Percentiles rank a stretch among this genome's conserved stretches.
Conservation (phyloP, 1,140 invertebrate species). For the Heliconius melpomene region DNA sequence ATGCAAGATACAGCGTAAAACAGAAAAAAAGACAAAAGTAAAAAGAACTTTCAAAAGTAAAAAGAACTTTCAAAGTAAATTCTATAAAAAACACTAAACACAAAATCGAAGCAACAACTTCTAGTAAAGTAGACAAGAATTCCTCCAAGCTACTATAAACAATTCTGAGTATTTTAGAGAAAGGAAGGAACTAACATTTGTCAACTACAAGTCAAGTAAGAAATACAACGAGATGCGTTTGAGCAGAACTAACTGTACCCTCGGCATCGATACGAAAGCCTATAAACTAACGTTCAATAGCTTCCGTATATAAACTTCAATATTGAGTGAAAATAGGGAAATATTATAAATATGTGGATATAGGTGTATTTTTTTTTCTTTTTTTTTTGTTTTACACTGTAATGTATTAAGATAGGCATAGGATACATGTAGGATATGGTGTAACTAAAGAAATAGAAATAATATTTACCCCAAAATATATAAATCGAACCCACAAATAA, state of each 20-base stretch:
- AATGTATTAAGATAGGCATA: no score
- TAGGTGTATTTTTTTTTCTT: no score
- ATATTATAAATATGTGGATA: not conserved
- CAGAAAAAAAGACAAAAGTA: not conserved
- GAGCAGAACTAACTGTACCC: conserved; percentile 13
- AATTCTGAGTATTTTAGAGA: not conserved
- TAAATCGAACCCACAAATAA: no score
- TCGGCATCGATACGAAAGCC: not conserved
- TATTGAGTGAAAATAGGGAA: not conserved
- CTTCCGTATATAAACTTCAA: not conserved
- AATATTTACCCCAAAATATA: no score
- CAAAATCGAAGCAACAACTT: not conserved
- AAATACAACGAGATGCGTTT: conserved; percentile 13
- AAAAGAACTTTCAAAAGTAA: no score
- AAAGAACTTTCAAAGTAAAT: no score
- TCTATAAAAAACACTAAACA: not conserved
- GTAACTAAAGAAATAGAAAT: no score
- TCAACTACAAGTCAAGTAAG: conserved; percentile 3
- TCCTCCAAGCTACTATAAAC: not conserved
- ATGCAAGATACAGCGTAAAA: no score
- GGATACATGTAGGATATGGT: no score
- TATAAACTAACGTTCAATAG: conserved; percentile 5
- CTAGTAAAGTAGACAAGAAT: not conserved
- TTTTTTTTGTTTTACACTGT: no score
- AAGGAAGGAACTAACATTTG: conserved; percentile 3